Percentiles rank a stretch among this genome's conserved stretches.
phyloP scores from a whole-genome alignment of 2,113 vertebrate genomes.

The Murina feae region DNA sequence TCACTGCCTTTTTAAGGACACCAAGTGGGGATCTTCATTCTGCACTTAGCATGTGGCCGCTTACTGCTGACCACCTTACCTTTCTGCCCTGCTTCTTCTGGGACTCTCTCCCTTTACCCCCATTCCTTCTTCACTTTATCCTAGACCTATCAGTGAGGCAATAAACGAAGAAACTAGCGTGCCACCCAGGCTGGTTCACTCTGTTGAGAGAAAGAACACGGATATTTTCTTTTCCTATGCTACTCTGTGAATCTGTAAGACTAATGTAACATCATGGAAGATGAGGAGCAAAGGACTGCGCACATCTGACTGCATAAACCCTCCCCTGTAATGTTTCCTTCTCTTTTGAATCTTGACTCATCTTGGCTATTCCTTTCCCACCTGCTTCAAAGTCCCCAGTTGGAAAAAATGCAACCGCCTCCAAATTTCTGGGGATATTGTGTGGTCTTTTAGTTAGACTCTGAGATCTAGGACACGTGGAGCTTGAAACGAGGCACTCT shows the following conservation, averaged over 20 bases:
- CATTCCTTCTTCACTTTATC: background rate
- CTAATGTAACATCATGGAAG: slow-evolving; percentile 19
- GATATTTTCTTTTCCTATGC: slow-evolving; percentile 60
- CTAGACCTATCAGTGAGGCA: slow-evolving; percentile 42
- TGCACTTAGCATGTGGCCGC: slow-evolving; percentile 61
- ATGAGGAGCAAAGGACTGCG: slow-evolving; percentile 50
- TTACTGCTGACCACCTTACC: slow-evolving; percentile 55
- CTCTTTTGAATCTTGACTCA: background rate
- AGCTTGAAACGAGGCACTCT: slow-evolving; percentile 62
- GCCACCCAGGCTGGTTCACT: slow-evolving; percentile 62
- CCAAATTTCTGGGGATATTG: slow-evolving; percentile 39
- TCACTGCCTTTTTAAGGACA: slow-evolving; percentile 13
- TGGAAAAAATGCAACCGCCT: background rate
- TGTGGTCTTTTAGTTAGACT: slow-evolving; percentile 62
- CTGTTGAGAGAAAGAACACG: slow-evolving; percentile 63
- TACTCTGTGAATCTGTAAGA: slow-evolving; percentile 45
- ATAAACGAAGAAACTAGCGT: slow-evolving; percentile 37
- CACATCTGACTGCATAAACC: slow-evolving; percentile 55
- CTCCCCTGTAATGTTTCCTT: slow-evolving; percentile 35
- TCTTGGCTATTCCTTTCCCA: slow-evolving; percentile 10
- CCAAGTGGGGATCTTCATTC: slow-evolving; percentile 65
- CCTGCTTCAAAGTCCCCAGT: background rate
- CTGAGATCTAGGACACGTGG: slow-evolving; percentile 54
- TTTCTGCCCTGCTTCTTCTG: slow-evolving; percentile 18
- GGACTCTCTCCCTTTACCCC: slow-evolving; percentile 49